Percentiles rank a stretch among this genome's conserved stretches.
Conservation (phyloP, 2,797 vertebrate genomes). For the Bovichtus diacanthus region DNA sequence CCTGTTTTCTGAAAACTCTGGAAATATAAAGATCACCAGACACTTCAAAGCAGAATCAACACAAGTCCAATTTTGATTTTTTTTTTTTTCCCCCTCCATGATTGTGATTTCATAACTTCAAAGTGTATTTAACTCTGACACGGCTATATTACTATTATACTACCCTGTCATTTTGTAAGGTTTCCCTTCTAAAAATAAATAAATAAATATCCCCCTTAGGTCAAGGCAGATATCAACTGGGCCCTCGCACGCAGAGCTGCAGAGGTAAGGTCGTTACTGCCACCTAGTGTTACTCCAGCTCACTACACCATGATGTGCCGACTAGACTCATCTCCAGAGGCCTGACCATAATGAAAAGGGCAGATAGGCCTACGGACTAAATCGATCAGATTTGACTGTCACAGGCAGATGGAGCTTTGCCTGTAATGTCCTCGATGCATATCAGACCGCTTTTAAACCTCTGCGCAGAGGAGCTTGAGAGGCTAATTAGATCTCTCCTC, state of each 20-base stretch:
- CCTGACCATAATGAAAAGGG: constrained; percentile 51
- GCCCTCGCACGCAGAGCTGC: background rate
- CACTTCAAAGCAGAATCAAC: background rate
- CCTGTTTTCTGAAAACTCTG: background rate
- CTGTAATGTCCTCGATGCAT: background rate
- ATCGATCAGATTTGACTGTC: constrained; percentile 33
- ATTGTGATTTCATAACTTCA: background rate
- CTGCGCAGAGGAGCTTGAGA: background rate
- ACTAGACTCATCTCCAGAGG: constrained; percentile 8
- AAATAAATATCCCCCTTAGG: background rate
- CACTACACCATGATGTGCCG: constrained; percentile 27
- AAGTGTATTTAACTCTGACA: background rate
- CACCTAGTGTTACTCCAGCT: constrained; percentile 54
- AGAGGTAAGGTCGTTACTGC: constrained; percentile 34
- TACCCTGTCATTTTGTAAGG: background rate
- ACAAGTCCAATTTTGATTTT: background rate
- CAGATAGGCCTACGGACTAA: constrained; percentile 25
- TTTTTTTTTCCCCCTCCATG: accelerated
- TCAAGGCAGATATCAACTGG: background rate
- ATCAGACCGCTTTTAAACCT: constrained; percentile 8
- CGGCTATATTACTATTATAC: background rate
- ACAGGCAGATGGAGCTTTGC: background rate
- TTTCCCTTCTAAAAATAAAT: background rate
- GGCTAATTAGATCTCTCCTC: constrained; percentile 17
- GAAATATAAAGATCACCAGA: background rate